phyloP scores from a whole-genome alignment of 2,113 vertebrate genomes.

The Brachionichthys hirsutus region DNA sequence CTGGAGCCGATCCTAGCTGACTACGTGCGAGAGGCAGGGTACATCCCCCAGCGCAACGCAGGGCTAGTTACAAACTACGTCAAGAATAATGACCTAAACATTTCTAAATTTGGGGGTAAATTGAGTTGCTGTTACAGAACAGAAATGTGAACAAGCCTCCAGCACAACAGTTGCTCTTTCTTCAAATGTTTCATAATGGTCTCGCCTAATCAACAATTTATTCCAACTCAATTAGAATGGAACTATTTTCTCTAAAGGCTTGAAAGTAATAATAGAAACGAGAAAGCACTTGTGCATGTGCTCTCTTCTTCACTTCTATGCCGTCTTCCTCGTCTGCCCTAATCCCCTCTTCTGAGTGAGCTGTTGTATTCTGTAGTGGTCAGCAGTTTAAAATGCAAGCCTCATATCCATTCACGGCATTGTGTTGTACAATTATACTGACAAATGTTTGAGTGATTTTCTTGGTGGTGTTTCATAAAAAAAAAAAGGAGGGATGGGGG shows the following conservation, averaged over 20 bases:
- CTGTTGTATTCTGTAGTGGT: slow-evolving; percentile 72
- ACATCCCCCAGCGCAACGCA: too few species aligned
- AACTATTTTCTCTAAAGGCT: slow-evolving; percentile 48
- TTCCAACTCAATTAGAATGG: slow-evolving; percentile 62
- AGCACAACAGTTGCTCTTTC: neutral
- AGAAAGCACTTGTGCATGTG: slow-evolving; percentile 21
- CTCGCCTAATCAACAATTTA: slow-evolving; percentile 60
- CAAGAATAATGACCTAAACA: too few species aligned
- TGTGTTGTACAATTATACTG: slow-evolving; percentile 81
- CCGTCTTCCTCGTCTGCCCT: slow-evolving; percentile 55
- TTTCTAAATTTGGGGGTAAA: neutral
- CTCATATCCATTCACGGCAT: slow-evolving; percentile 80
- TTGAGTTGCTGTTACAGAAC: neutral
- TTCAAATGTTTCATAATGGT: slow-evolving; percentile 41
- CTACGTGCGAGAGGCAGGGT: too few species aligned
- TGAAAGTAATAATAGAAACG: slow-evolving; percentile 37
- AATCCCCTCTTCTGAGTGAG: slow-evolving; percentile 69
- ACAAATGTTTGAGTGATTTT: slow-evolving; percentile 81
- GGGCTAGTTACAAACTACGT: too few species aligned
- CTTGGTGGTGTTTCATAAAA: slow-evolving; percentile 76
- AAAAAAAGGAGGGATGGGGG: slow-evolving; percentile 46
- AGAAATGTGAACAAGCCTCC: neutral
- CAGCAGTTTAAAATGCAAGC: slow-evolving; percentile 75
- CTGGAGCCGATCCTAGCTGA: too few species aligned
- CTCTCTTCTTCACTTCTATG: slow-evolving; percentile 37